Percentiles rank a stretch among this genome's conserved stretches.
These are phyloP conservation scores for Stercorarius parasiticus DNA, from an alignment of 2,113 vertebrate species.

Conservation along the genomic window DNA sequence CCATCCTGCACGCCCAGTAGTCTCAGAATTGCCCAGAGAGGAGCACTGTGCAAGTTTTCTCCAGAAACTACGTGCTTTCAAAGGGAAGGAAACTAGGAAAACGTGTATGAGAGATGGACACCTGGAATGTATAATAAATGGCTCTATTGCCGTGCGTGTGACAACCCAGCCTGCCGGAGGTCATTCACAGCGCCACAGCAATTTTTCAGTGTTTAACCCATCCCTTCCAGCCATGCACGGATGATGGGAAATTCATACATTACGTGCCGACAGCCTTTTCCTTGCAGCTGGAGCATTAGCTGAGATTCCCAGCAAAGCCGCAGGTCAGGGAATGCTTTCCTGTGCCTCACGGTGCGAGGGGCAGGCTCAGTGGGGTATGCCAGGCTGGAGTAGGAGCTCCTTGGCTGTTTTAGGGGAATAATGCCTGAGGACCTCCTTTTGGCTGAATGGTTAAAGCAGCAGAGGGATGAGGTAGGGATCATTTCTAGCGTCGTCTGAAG, in stretches of 20 bases:
- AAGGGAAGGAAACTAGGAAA: not conserved
- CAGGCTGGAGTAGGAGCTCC: not conserved
- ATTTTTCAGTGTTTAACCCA: not conserved
- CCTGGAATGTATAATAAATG: constrained; percentile 4
- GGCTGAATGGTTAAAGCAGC: not conserved
- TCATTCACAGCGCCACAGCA: not conserved
- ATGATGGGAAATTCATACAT: not conserved
- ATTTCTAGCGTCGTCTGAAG: not conserved
- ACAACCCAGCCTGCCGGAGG: not conserved
- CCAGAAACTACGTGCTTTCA: fast-evolving
- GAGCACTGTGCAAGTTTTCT: fast-evolving
- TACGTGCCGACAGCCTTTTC: not conserved
- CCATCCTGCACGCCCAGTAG: not conserved
- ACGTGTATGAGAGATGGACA: not conserved
- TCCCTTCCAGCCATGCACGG: not conserved
- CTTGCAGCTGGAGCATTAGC: not conserved
- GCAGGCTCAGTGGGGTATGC: no score
- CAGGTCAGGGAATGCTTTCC: not conserved
- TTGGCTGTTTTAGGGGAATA: fast-evolving
- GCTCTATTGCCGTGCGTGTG: not conserved
- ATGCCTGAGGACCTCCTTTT: not conserved
- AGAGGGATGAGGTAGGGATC: not conserved
- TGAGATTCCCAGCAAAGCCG: not conserved
- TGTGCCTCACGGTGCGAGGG: not conserved
- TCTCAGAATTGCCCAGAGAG: not conserved